These are phyloP conservation scores for Caenorhabditis plicata DNA, from an alignment of 2,888 invertebrate species.

Conservation along the genomic window DNA sequence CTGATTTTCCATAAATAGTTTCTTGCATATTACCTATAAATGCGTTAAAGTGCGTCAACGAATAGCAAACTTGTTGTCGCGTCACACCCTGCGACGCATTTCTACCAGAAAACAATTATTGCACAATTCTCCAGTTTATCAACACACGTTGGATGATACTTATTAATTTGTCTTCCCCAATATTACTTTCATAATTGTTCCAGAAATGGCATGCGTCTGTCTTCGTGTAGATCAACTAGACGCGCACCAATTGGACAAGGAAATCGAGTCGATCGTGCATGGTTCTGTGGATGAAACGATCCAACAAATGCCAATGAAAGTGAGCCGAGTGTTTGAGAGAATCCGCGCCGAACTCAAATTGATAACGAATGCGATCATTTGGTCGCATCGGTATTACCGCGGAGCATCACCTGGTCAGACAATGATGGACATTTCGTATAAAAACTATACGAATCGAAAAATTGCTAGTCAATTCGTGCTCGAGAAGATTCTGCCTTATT, in stretches of 20 bases:
- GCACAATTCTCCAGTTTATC: not conserved
- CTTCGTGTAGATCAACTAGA: conserved; percentile 57
- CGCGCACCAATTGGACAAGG: conserved; percentile 64
- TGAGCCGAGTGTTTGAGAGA: conserved; percentile 19
- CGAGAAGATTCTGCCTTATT: conserved; percentile 41
- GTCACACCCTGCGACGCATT: no score
- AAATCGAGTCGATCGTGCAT: conserved; percentile 62
- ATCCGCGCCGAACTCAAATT: conserved; percentile 24
- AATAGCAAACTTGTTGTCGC: no score
- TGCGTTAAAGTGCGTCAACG: no score
- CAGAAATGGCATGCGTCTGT: conserved; percentile 38
- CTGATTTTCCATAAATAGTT: not conserved
- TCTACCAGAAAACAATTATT: not conserved
- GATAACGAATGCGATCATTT: conserved; percentile 32
- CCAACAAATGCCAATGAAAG: conserved; percentile 62
- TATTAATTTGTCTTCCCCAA: conserved; percentile 8
- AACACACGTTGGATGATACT: not conserved
- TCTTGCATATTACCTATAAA: no score
- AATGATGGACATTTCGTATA: conserved; percentile 61
- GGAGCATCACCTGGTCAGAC: conserved; percentile 66
- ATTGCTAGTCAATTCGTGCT: conserved; percentile 31
- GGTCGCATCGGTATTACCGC: conserved; percentile 29
- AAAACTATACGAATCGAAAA: conserved; percentile 19
- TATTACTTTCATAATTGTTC: conserved; percentile 3
- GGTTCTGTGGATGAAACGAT: conserved; percentile 62